A percentile compares a stretch with the other conserved stretches of the same genome.
phyloP scores from a whole-genome alignment of 2,797 vertebrate species.

The Pteronotus mesoamericanus region DNA sequence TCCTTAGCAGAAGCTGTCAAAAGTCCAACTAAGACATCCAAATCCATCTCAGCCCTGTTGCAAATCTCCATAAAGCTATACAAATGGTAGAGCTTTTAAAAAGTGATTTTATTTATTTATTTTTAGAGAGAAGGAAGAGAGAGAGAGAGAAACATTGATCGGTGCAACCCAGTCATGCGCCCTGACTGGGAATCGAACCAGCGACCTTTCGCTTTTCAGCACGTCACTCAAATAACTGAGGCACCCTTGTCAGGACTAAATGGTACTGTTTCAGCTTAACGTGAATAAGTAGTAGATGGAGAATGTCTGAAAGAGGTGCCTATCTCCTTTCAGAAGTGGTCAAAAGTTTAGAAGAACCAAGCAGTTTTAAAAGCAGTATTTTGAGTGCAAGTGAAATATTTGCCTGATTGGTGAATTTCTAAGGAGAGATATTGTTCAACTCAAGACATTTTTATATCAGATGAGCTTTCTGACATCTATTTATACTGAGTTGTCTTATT shows the following conservation, averaged over 20 bases:
- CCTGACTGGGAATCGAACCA: no score
- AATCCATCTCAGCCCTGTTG: constrained; percentile 64
- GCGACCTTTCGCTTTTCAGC: no score
- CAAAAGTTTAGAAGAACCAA: not conserved
- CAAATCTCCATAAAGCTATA: constrained; percentile 62
- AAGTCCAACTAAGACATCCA: constrained; percentile 71
- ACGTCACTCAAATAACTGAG: no score
- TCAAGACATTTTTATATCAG: not conserved
- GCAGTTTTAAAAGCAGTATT: not conserved
- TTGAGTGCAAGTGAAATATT: not conserved
- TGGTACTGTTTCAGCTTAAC: constrained; percentile 53
- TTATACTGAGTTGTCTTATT: constrained; percentile 53
- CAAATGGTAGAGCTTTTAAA: not conserved
- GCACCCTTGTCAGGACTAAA: not conserved
- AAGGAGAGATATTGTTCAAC: not conserved
- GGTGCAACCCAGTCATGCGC: no score
- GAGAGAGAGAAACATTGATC: no score
- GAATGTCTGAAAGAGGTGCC: constrained; percentile 52
- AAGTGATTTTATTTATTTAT: no score
- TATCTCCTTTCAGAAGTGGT: not conserved
- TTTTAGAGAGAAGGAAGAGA: no score
- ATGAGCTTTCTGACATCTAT: not conserved
- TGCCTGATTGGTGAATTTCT: not conserved
- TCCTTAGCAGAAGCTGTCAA: constrained; percentile 60
- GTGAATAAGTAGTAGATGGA: constrained; percentile 54